Base-by-base conservation (phyloP, 2,888 invertebrate species). In the Perdita meconis region DNA sequence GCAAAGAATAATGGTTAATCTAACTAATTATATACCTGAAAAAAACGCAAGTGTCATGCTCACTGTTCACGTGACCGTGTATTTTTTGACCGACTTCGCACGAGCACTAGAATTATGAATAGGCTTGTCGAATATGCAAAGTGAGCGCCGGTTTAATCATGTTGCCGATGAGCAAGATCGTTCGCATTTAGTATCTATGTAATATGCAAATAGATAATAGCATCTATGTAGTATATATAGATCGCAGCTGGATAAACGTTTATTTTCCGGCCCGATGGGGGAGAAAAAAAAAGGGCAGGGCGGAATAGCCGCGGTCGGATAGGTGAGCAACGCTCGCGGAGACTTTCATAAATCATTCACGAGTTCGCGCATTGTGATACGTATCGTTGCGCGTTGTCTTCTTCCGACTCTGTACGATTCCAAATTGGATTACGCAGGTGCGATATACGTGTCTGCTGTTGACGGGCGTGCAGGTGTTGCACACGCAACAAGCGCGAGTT, bases 341-440 rank as follows among this genome's bases (percentile, higher is more conserved):
- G 61, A 36, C 34, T 44, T 51, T 56, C 30, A 78, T 78, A 63
- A 72, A 68, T 78, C 68, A 78, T 80, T 78, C 78, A 80, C 72
- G 68, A 78, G 72, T 61, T 80, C 78, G 73, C 73, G 53, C 73
- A 63, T 73, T 78, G 78, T 78, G 50, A 65, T 64, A 36, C 55
- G 38, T 64, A 78, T 75, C 64, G 78, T 30, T 24, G 13, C 50
- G 36, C 36, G 40, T 47, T 30, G 30, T 61, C 65, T 67, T 71
- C 78, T 71, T 61, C 66, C 59, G 36, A 34, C 40, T 42, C 19
- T 8, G 57, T 50, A 42, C 51, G 71, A 78, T 63, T 77, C 78
- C 65, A 61, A 71, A 71, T 56, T 78, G 71, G 71, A 77, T 78
- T 78, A 78, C 78, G 44, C 71, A 59, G 66, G 42, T 77, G 57